Conservation (phyloP, 1,140 invertebrate genomes). For the Achroia grisella region DNA sequence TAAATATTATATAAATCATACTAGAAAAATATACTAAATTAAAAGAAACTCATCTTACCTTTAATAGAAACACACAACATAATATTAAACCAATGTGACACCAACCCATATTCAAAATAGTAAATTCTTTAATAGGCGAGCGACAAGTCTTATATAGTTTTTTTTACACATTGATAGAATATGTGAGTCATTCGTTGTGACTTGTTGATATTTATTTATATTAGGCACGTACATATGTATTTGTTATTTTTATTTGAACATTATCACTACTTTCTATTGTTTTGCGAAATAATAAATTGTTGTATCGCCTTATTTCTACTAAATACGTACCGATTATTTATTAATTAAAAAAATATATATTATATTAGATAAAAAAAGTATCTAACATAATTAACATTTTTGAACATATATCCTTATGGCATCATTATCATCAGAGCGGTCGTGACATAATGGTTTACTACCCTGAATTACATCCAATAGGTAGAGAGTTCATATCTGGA, state of each 20-base stretch:
- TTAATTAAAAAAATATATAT: too few species aligned
- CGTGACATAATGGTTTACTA: too few species aligned
- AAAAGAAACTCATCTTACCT: constrained; percentile 33
- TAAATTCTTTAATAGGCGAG: constrained; percentile 11
- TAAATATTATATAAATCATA: too few species aligned
- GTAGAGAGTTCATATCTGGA: too few species aligned
- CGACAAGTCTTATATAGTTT: constrained; percentile 30
- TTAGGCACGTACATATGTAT: constrained; percentile 35
- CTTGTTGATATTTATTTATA: constrained; percentile 14
- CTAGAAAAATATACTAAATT: too few species aligned
- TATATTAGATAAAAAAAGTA: too few species aligned
- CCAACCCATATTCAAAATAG: constrained; percentile 28
- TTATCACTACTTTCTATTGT: neutral
- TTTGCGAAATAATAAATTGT: neutral
- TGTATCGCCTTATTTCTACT: too few species aligned
- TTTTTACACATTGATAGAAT: constrained; percentile 10
- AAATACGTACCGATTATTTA: too few species aligned
- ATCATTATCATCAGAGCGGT: too few species aligned
- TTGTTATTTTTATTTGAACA: neutral
- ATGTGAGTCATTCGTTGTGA: constrained; percentile 16
- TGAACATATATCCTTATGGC: too few species aligned
- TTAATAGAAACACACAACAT: constrained; percentile 13
- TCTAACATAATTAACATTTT: too few species aligned
- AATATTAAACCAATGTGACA: constrained; percentile 16
- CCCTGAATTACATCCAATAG: too few species aligned